Evolutionary conservation across 2,113 vertebrate species (phyloP).

Genomic region (Nyctibius bracteatus): DNA sequence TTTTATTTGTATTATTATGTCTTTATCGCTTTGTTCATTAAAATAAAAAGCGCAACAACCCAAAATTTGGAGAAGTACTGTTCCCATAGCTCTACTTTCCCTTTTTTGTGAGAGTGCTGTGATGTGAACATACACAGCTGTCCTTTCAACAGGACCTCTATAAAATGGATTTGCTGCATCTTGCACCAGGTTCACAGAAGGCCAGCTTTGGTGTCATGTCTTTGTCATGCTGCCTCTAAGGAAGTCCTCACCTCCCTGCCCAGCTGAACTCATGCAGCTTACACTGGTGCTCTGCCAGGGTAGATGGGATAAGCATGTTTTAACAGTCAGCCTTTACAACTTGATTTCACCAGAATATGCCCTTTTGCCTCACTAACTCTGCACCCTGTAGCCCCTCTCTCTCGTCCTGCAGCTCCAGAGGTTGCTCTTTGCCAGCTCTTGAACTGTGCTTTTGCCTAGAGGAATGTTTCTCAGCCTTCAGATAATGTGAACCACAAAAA

Average conservation of each 20-base stretch:
- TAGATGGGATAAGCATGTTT: background rate
- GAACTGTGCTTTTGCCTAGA: background rate
- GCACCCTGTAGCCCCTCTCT: background rate
- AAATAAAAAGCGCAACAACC: background rate
- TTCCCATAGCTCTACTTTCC: background rate
- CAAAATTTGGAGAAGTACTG: background rate
- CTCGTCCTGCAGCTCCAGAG: background rate
- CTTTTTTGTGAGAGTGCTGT: background rate
- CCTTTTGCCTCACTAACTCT: background rate
- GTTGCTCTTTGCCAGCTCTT: background rate
- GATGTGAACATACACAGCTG: background rate
- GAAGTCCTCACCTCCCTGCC: background rate
- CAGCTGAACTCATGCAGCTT: background rate
- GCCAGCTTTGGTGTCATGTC: background rate
- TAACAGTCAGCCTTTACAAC: background rate
- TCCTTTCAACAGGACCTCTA: background rate
- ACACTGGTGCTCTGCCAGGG: background rate
- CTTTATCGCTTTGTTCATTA: background rate
- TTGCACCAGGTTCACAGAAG: background rate
- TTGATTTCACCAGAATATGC: background rate
- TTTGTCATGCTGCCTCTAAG: background rate
- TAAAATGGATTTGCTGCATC: background rate
- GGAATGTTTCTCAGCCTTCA: background rate
- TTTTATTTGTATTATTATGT: constrained; percentile 2
- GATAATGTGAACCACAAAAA: background rate